Evolutionary conservation across 1,140 invertebrate species (phyloP).

Genomic region (Aphaenogaster floridana): DNA sequence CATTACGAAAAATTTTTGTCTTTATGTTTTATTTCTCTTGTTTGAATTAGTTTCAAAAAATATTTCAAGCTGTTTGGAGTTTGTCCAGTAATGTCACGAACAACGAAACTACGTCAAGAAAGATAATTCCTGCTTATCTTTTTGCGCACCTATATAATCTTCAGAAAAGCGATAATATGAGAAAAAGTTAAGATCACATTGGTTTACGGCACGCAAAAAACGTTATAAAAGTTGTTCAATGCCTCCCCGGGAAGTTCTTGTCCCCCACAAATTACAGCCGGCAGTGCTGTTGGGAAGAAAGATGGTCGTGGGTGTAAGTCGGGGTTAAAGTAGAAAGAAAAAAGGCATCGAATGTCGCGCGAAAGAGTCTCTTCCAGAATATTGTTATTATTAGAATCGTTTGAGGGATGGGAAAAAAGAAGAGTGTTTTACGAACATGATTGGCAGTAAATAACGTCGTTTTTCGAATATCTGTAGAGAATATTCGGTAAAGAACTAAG

Average conservation of each 20-base stretch:
- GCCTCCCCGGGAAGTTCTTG: slow-evolving; percentile 41
- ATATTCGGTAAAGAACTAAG: not conserved
- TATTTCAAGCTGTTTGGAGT: not conserved
- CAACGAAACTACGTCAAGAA: not conserved
- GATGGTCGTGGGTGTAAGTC: slow-evolving; percentile 46
- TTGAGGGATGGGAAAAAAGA: not conserved
- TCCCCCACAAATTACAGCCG: slow-evolving; percentile 51
- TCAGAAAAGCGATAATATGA: slow-evolving; percentile 29
- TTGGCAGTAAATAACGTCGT: slow-evolving; percentile 6
- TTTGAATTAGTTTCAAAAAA: not conserved
- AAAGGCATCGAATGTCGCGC: slow-evolving; percentile 17
- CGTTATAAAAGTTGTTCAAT: slow-evolving; percentile 57
- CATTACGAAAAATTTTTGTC: not conserved
- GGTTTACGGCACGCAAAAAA: slow-evolving; percentile 53
- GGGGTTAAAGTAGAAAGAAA: slow-evolving; percentile 41
- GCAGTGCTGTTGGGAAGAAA: slow-evolving; percentile 50
- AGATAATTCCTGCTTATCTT: slow-evolving; percentile 22
- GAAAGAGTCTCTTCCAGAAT: slow-evolving; percentile 13
- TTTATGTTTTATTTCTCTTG: not conserved
- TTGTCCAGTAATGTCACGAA: not conserved
- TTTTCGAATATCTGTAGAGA: not conserved
- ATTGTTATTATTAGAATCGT: slow-evolving; percentile 43
- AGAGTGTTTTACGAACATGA: slow-evolving; percentile 6
- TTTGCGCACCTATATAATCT: slow-evolving; percentile 14
- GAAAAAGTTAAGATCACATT: slow-evolving; percentile 44